These are phyloP conservation scores for Chaenogobius annularis DNA, from an alignment of 2,113 vertebrate species.

Conservation along the genomic window DNA sequence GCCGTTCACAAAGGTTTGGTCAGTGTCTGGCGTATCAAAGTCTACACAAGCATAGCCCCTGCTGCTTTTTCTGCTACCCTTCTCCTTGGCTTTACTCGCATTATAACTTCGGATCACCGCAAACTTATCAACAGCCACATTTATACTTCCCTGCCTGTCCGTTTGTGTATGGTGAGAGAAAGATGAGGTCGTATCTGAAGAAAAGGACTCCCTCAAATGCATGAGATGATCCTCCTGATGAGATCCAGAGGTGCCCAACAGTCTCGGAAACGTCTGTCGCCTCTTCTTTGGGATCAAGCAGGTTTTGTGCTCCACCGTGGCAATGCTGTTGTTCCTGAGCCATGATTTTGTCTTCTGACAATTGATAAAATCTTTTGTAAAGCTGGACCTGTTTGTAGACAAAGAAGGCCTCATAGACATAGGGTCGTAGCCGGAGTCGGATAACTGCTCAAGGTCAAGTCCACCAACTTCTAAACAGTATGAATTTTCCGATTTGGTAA, in stretches of 20 bases:
- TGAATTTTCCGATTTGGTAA: constrained; percentile 17
- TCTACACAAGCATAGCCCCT: constrained; percentile 12
- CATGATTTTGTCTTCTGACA: constrained; percentile 49
- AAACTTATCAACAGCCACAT: constrained; percentile 29
- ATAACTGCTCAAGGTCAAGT: constrained; percentile 22
- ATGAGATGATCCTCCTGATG: constrained; percentile 48
- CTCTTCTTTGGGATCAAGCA: constrained; percentile 54
- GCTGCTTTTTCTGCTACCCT: constrained; percentile 10
- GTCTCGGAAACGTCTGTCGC: constrained; percentile 78
- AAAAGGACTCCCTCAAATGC: constrained; percentile 66
- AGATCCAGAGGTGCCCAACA: constrained; percentile 8
- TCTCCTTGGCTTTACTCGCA: constrained; percentile 39
- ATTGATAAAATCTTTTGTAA: constrained; percentile 61
- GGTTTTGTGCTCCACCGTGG: constrained; percentile 54
- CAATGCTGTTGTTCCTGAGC: constrained; percentile 68
- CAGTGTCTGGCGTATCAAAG: constrained; percentile 4
- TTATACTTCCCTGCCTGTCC: constrained; percentile 47
- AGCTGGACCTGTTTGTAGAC: constrained; percentile 58
- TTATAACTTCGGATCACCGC: constrained; percentile 43
- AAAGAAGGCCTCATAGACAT: constrained; percentile 35
- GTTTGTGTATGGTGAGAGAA: constrained; percentile 59
- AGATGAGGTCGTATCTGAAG: constrained; percentile 70
- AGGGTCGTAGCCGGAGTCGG: constrained; percentile 43
- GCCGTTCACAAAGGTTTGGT: constrained; percentile 35
- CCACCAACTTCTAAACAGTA: constrained; percentile 23